Evolutionary conservation across 2,113 vertebrate species (phyloP).

Genomic region (Oxygymnocypris stewartii): DNA sequence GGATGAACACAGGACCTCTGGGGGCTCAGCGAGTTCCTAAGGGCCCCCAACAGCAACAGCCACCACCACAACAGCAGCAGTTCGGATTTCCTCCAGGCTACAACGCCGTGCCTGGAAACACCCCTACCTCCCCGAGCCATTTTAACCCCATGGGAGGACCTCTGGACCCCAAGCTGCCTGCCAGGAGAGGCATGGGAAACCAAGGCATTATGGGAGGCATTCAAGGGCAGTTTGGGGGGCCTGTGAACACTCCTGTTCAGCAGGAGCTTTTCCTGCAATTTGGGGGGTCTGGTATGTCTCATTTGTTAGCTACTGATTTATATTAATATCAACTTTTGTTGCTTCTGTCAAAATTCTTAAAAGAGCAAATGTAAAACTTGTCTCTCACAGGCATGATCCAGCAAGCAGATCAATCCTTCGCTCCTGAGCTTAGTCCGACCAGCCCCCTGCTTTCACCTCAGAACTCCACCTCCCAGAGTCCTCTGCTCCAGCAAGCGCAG

Average conservation of each 20-base stretch:
- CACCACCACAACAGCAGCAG: constrained; percentile 81
- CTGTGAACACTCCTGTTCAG: constrained; percentile 82
- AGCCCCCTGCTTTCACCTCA: constrained; percentile 89
- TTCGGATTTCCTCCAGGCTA: constrained; percentile 85
- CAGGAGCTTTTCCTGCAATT: constrained; percentile 89
- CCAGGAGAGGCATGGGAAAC: constrained; percentile 77
- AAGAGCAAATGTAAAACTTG: background rate
- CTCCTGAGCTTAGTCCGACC: constrained; percentile 86
- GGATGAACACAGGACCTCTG: constrained; percentile 74
- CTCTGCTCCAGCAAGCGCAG: constrained; percentile 84
- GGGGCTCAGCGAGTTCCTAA: constrained; percentile 77
- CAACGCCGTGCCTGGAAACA: constrained; percentile 79
- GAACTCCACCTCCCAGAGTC: constrained; percentile 85
- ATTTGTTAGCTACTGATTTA: background rate
- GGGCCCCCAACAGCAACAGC: constrained; percentile 75
- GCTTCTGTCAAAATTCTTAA: background rate
- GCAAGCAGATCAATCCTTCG: constrained; percentile 82
- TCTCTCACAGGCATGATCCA: constrained; percentile 79
- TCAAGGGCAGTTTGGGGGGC: constrained; percentile 81
- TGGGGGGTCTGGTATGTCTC: constrained; percentile 79
- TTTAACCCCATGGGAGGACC: constrained; percentile 81
- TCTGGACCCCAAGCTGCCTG: constrained; percentile 78
- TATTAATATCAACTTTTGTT: background rate
- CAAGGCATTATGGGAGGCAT: constrained; percentile 80
- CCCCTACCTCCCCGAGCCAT: constrained; percentile 85